A percentile compares a stretch with the other conserved stretches of the same genome.
Evolutionary conservation across 2,113 vertebrate genomes (phyloP).

Genomic region (Tetrao urogallus): DNA sequence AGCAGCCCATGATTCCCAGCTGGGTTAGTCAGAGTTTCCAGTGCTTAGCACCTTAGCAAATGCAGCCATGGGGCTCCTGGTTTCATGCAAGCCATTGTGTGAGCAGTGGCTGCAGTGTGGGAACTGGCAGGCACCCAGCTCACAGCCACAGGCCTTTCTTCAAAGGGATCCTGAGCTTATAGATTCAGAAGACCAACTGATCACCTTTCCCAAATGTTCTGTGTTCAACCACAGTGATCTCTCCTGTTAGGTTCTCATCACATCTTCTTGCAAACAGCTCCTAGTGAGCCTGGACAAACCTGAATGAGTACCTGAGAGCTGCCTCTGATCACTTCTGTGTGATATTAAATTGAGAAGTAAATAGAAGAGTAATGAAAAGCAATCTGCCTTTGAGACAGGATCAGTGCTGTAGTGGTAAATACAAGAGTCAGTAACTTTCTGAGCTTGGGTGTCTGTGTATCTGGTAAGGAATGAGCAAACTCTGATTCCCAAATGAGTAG

Average conservation of each 20-base stretch:
- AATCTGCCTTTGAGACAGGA: background rate
- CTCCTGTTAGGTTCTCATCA: background rate
- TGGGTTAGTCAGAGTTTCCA: slow-evolving; percentile 8
- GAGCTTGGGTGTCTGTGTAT: background rate
- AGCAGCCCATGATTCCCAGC: background rate
- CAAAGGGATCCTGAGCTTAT: background rate
- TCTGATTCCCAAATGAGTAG: background rate
- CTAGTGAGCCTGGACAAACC: background rate
- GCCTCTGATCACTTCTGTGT: background rate
- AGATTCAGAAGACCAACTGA: background rate
- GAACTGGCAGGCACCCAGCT: background rate
- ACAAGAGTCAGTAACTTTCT: background rate
- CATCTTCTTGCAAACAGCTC: background rate
- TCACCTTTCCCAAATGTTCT: background rate
- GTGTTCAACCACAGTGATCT: background rate
- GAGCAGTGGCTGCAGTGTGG: background rate
- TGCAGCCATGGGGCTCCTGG: background rate
- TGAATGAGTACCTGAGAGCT: background rate
- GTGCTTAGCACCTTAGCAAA: background rate
- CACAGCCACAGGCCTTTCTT: accelerated
- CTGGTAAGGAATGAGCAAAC: background rate
- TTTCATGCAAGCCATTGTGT: accelerated
- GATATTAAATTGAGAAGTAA: background rate
- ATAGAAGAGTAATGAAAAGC: background rate
- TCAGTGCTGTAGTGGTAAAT: background rate